A percentile compares a stretch with the other conserved stretches of the same genome.
phyloP scores from a whole-genome alignment of 1,140 invertebrate genomes.

The Adoxophyes honmai region DNA sequence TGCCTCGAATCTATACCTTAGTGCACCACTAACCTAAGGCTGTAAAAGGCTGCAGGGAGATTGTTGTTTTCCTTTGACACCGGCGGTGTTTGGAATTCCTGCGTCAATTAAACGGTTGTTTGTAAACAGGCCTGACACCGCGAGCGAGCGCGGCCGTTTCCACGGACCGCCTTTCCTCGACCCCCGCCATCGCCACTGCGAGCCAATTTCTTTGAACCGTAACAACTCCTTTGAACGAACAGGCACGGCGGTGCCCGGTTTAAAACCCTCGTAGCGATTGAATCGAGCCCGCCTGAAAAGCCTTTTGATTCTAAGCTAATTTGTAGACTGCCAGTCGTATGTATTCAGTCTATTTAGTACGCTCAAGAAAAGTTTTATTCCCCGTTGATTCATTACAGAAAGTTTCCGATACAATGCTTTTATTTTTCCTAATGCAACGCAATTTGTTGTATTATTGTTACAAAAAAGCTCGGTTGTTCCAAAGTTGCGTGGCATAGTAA shows the following conservation, averaged over 20 bases:
- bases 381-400: too few species aligned
- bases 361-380: too few species aligned
- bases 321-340: constrained; percentile 1
- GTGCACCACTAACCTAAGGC: neutral
- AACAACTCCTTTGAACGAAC: constrained; percentile 25
- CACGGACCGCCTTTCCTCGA: constrained; percentile 44
- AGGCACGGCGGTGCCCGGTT: constrained; percentile 17
- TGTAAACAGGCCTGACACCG: constrained; percentile 48
- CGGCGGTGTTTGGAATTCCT: constrained; percentile 54
- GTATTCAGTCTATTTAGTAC: too few species aligned
- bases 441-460: too few species aligned
- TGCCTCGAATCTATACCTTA: neutral
- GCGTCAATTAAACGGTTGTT: constrained; percentile 55
- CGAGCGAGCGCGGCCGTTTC: constrained; percentile 36
- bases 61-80: constrained; percentile 45
- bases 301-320: constrained; percentile 15
- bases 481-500: constrained; percentile 6
- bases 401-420: too few species aligned
- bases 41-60: constrained; percentile 22
- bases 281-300: constrained; percentile 3
- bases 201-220: constrained; percentile 25
- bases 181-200: constrained; percentile 12
- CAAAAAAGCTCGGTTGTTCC: neutral
- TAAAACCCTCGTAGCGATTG: neutral
- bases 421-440: too few species aligned